Evolutionary conservation across 2,888 invertebrate genomes (phyloP).

Genomic region (Iselma pallidipennis): DNA sequence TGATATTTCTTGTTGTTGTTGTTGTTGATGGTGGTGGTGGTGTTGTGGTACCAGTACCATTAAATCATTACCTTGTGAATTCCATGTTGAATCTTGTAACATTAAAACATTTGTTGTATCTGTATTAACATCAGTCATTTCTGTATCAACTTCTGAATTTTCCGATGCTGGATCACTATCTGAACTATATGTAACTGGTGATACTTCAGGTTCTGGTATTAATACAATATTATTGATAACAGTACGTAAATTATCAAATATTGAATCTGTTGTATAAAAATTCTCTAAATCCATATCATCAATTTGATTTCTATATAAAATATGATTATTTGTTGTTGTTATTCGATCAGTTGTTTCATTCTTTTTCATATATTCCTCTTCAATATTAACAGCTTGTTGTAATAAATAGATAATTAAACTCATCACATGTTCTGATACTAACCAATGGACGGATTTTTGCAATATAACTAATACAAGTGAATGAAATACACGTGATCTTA

Average conservation of each 20-base stretch:
- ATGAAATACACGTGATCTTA: conserved; percentile 68
- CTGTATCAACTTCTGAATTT: conserved; percentile 65
- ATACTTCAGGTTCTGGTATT: conserved; percentile 62
- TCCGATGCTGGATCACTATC: conserved; percentile 81
- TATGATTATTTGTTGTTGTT: background rate
- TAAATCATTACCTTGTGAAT: conserved; percentile 29
- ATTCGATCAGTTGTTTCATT: background rate
- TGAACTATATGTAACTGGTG: conserved; percentile 64
- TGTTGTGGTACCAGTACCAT: conserved; percentile 30
- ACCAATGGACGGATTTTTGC: conserved; percentile 79
- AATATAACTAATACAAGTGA: conserved; percentile 79
- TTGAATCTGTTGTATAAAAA: conserved; percentile 74
- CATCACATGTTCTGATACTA: conserved; percentile 85
- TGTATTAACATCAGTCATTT: conserved; percentile 54
- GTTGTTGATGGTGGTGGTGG: background rate
- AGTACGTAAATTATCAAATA: conserved; percentile 76
- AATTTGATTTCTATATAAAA: conserved; percentile 39
- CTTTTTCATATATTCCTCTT: background rate
- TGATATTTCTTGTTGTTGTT: background rate
- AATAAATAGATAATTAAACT: conserved; percentile 85
- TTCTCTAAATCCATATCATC: conserved; percentile 63
- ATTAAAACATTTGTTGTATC: conserved; percentile 34
- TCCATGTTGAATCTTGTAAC: conserved; percentile 28
- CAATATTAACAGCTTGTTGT: conserved; percentile 72
- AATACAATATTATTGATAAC: conserved; percentile 67